A percentile compares a stretch with the other conserved stretches of the same genome.
These are phyloP conservation scores for Epinotia ramella DNA, from an alignment of 2,888 invertebrate species.

Conservation along the genomic window DNA sequence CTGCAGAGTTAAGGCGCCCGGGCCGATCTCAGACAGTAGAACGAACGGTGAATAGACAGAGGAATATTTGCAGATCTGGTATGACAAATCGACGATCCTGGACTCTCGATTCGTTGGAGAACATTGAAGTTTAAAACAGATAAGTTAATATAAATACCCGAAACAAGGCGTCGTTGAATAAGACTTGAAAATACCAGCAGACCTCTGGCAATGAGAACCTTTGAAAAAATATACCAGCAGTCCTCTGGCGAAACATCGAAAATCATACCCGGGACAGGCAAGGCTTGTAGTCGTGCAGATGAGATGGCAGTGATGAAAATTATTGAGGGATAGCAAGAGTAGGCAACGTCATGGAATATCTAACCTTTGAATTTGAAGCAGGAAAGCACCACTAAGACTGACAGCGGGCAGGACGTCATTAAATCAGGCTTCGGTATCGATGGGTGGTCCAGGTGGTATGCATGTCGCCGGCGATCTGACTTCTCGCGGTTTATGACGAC, in stretches of 20 bases:
- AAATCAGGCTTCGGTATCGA: not conserved
- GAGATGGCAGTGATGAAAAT: not conserved
- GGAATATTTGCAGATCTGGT: not conserved
- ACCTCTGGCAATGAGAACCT: too few species aligned
- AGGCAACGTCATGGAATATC: not conserved
- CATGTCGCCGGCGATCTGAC: not conserved
- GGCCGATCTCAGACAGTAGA: not conserved
- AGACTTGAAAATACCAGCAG: too few species aligned
- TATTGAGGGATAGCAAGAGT: not conserved
- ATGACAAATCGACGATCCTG: not conserved
- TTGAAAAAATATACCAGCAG: not conserved
- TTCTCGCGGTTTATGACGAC: not conserved
- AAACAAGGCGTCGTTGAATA: too few species aligned
- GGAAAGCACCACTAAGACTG: not conserved
- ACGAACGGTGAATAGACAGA: not conserved
- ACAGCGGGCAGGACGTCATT: too few species aligned
- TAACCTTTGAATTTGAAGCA: not conserved
- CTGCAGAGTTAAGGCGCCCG: not conserved
- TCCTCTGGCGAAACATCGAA: not conserved
- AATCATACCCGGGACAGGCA: not conserved
- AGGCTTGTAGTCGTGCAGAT: not conserved
- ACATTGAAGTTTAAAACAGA: too few species aligned
- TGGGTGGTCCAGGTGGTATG: not conserved
- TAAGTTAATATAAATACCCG: too few species aligned
- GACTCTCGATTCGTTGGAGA: not conserved